Evolutionary conservation across 1,140 invertebrate species (phyloP).

Genomic region (Bombus haemorrhoidalis): DNA sequence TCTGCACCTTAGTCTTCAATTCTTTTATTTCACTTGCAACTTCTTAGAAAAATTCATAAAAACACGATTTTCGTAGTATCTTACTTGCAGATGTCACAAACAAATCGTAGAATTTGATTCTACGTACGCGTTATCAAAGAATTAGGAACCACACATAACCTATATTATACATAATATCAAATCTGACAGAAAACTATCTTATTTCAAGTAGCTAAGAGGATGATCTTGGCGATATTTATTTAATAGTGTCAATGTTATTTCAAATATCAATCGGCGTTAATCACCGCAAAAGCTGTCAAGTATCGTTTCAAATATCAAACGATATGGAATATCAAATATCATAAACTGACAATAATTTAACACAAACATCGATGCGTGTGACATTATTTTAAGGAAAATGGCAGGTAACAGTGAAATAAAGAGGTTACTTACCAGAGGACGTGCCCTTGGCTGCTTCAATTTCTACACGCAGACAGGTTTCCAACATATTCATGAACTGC

Average conservation of each 20-base stretch:
- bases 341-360: neutral
- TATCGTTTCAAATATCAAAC: neutral
- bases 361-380: neutral
- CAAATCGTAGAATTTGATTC: too few relatives aligned
- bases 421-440: slow-evolving; percentile 13
- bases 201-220: neutral
- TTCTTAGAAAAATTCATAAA: neutral
- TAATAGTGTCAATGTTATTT: neutral
- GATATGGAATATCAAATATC: too few relatives aligned
- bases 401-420: neutral
- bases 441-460: neutral
- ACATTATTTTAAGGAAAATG: neutral
- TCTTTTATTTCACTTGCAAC: neutral
- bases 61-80: neutral
- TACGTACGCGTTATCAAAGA: too few relatives aligned
- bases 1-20: neutral
- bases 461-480: slow-evolving; percentile 45
- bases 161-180: too few relatives aligned
- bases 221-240: too few relatives aligned
- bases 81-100: too few relatives aligned
- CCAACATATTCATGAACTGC: slow-evolving; percentile 46
- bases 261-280: too few relatives aligned
- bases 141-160: too few relatives aligned
- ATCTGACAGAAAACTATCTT: too few relatives aligned
- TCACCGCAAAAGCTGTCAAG: neutral